Base-by-base conservation (phyloP, 2,113 vertebrate genomes). In the Trogon surrucura region DNA sequence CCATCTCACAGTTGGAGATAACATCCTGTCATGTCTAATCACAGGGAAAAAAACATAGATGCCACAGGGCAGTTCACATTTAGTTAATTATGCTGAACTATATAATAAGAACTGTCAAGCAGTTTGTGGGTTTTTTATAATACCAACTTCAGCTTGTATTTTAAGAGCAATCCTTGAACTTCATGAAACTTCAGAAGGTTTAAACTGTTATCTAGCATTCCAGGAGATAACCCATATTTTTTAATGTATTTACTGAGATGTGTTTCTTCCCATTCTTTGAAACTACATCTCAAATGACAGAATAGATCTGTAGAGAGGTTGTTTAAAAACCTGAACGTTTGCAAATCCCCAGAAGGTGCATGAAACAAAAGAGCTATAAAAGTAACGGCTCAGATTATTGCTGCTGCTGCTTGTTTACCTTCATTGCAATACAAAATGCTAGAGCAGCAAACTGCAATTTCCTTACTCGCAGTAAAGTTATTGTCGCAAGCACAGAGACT, bases 11-110 rank as follows among this genome's bases (percentile, higher is more conserved):
- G 91, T 93, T 81, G 87, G 88, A 95, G 95, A 97, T 95, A 98
- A 96, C 86, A 96, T 96, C 95, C 89, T 97, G 91, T 94, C 97
- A 97, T 79, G 79, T 96, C 61, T 97, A 96, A 97, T 96, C 36
- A 65, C 32, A 60, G 18, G 56, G 56, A 80, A 97, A 96, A 98
- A 97, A 96, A 44, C 84, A 95, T 47, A 89, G 85, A 80, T 93
- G 96, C 71, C 88, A 95, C 85, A 93, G 72, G 54, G 83, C 84
- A 90, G 70, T 86, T 91, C 54, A 88, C 85, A 77, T 56, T 85
- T 95, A 93, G 51, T 94, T 94, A 95, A 97, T 97, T 97, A 95
- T 89, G 38, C 44, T 85, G 66, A 92, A 60, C 50, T 97, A 30
- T 66, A 44, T 57, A 96, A 95, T 88, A 97, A 95, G 57, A 96